Evolutionary conservation across 2,113 vertebrate species (phyloP).

Genomic region (Elephas maximus): DNA sequence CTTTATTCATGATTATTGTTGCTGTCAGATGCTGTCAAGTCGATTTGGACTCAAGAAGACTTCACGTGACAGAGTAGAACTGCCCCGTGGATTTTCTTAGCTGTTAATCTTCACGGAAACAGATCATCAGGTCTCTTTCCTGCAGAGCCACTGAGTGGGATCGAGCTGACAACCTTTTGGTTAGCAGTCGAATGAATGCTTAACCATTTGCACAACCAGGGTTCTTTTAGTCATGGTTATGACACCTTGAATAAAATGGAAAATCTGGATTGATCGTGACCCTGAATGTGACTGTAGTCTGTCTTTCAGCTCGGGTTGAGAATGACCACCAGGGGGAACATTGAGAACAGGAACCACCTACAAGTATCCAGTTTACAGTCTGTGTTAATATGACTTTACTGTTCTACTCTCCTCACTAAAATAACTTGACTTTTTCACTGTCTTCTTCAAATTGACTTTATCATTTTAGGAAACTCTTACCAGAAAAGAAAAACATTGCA

Average conservation of each 20-base stretch:
- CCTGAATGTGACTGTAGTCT: neutral
- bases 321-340: neutral
- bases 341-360: neutral
- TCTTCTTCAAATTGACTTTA: neutral
- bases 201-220: too few species aligned
- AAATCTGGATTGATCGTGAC: neutral
- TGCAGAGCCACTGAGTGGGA: too few species aligned
- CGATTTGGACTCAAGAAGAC: too few species aligned
- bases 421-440: neutral
- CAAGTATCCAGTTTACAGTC: neutral
- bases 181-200: too few species aligned
- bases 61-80: too few species aligned
- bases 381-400: neutral
- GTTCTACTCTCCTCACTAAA: neutral
- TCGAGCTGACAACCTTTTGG: too few species aligned
- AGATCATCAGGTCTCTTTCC: too few species aligned
- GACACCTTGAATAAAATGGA: neutral
- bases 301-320: neutral
- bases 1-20: neutral
- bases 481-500: neutral
- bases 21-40: too few species aligned
- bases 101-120: too few species aligned
- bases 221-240: neutral
- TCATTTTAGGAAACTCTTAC: conserved; percentile 18
- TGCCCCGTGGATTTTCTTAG: too few species aligned